These are phyloP conservation scores for Leucopsar rothschildi DNA, from an alignment of 2,113 vertebrate genomes.

Conservation along the genomic window DNA sequence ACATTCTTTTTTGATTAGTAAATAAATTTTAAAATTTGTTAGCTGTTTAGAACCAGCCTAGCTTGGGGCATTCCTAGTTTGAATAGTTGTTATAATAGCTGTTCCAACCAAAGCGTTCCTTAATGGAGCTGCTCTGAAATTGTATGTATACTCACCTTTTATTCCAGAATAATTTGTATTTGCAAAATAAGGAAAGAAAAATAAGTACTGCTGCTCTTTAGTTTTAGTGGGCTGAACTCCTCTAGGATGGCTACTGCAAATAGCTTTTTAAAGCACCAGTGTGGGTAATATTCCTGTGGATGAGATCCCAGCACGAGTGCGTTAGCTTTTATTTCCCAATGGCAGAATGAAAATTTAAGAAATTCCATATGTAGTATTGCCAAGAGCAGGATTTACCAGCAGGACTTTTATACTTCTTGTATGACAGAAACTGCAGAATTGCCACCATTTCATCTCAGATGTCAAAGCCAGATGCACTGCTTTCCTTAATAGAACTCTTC, in stretches of 20 bases:
- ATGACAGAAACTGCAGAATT: background rate
- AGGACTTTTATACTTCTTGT: background rate
- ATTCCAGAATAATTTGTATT: background rate
- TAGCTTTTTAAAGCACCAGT: background rate
- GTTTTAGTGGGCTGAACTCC: background rate
- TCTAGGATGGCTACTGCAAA: background rate
- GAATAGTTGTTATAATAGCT: background rate
- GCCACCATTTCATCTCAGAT: background rate
- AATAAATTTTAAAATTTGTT: background rate
- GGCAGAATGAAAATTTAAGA: background rate
- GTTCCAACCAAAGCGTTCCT: background rate
- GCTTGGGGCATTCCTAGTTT: background rate
- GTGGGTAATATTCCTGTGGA: background rate
- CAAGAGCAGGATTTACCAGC: background rate
- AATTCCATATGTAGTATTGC: fast-evolving
- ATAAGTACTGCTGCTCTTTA: background rate
- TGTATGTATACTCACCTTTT: background rate
- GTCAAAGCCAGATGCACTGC: background rate
- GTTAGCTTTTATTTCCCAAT: background rate
- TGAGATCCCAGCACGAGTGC: background rate
- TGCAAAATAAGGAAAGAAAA: background rate
- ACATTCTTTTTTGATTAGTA: background rate
- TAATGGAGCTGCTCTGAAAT: background rate
- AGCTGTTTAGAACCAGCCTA: background rate
- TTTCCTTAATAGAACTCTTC: background rate